Percentiles rank a stretch among this genome's conserved stretches.
phyloP scores from a whole-genome alignment of 2,797 vertebrate genomes.

The Phrynocephalus guinanensis region DNA sequence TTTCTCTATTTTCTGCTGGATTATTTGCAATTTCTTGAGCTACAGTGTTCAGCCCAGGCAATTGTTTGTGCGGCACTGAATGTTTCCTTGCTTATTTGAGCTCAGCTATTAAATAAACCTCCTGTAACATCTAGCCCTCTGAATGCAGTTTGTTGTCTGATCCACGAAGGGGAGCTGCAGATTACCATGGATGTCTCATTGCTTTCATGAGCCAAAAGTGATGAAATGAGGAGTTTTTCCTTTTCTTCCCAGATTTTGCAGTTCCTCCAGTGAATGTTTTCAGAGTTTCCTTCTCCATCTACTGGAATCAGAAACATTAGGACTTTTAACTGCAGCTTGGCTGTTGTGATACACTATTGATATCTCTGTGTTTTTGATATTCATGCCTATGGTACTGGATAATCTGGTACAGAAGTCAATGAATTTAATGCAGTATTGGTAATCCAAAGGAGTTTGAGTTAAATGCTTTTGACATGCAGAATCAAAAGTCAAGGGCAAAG shows the following conservation, averaged over 20 bases:
- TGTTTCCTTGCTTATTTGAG: background rate
- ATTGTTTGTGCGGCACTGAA: background rate
- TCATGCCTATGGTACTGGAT: slow-evolving; percentile 56
- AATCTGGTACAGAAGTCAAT: slow-evolving; percentile 69
- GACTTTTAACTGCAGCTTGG: slow-evolving; percentile 45
- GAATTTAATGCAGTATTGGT: slow-evolving; percentile 73
- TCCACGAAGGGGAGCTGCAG: slow-evolving; percentile 76
- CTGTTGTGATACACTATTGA: slow-evolving; percentile 53
- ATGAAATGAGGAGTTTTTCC: slow-evolving; percentile 21
- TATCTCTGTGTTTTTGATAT: slow-evolving; percentile 60
- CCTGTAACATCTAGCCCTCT: slow-evolving; percentile 36
- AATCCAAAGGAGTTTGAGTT: slow-evolving; percentile 77
- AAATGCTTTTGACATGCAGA: slow-evolving; percentile 80
- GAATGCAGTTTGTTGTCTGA: slow-evolving; percentile 70
- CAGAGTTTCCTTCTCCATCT: slow-evolving; percentile 36
- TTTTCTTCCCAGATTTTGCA: slow-evolving; percentile 34
- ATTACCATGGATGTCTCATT: slow-evolving; percentile 67
- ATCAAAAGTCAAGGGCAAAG: slow-evolving; percentile 80
- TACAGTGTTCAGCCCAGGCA: background rate
- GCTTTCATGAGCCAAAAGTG: slow-evolving; percentile 54
- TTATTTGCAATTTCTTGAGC: background rate
- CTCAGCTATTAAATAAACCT: background rate
- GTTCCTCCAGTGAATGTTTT: slow-evolving; percentile 36
- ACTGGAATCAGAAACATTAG: slow-evolving; percentile 35
- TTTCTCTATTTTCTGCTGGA: background rate